phyloP scores from a whole-genome alignment of 2,113 vertebrate genomes.

The Mesembrinibis cayennensis region DNA sequence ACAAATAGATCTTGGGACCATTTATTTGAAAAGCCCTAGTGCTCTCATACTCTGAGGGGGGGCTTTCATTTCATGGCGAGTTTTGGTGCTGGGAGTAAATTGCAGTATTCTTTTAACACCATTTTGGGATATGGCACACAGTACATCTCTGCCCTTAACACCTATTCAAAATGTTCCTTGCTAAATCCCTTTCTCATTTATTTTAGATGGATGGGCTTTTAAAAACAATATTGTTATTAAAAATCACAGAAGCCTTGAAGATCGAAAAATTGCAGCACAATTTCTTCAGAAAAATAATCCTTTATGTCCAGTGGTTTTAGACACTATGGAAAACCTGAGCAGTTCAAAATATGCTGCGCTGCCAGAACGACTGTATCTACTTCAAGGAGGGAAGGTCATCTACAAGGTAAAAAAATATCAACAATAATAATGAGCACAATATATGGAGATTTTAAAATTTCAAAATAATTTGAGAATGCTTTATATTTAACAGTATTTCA shows the following conservation, averaged over 20 bases:
- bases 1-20: neutral
- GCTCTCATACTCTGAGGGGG: neutral
- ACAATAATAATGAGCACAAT: neutral
- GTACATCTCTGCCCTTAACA: neutral
- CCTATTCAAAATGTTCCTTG: neutral
- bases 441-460: neutral
- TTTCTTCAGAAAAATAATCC: conserved; percentile 79
- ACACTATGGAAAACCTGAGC: conserved; percentile 83
- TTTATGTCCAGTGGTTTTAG: conserved; percentile 88
- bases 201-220: conserved; percentile 90
- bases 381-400: conserved; percentile 82
- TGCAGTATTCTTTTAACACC: neutral
- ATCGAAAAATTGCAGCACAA: conserved; percentile 81
- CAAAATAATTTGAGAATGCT: neutral
- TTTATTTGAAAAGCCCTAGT: neutral
- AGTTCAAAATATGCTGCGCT: conserved; percentile 82
- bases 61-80: neutral
- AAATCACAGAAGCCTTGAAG: conserved; percentile 82
- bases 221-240: conserved; percentile 87
- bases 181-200: neutral
- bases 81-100: neutral
- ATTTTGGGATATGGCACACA: neutral
- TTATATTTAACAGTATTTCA: neutral
- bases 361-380: conserved; percentile 88
- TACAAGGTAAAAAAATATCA: conserved; percentile 81